phyloP scores from a whole-genome alignment of 2,888 invertebrate genomes.

The Cephus pulcher region DNA sequence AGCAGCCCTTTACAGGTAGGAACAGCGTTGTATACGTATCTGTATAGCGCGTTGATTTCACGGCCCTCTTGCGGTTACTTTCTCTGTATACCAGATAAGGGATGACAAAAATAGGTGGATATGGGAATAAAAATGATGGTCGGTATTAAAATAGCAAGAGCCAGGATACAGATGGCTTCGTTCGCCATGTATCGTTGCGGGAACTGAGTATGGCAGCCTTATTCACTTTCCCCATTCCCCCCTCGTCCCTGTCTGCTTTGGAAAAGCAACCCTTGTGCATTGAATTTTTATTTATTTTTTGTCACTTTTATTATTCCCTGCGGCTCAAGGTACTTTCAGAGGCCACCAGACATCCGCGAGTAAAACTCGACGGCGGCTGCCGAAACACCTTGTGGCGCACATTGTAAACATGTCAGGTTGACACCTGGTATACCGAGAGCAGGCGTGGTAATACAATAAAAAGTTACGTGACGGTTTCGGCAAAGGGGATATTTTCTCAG shows the following conservation, averaged over 20 bases:
- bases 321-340: not conserved
- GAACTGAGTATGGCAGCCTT: not conserved
- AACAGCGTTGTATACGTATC: not conserved
- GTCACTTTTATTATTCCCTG: not conserved
- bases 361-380: not conserved
- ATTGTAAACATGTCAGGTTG: slow-evolving; percentile 9
- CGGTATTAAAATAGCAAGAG: not conserved
- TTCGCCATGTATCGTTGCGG: not conserved
- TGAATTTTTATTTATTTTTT: not conserved
- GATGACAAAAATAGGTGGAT: not conserved
- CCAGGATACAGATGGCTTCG: not conserved
- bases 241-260: not conserved
- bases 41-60: not conserved
- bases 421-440: not conserved
- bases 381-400: not conserved
- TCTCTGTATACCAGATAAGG: not conserved
- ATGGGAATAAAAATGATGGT: not conserved
- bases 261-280: not conserved
- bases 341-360: not conserved
- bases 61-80: not conserved
- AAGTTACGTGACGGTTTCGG: slow-evolving; percentile 24
- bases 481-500: slow-evolving; percentile 19
- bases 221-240: not conserved
- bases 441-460: slow-evolving; percentile 12
- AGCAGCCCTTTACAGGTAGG: not conserved